Conservation (phyloP, 2,113 vertebrate species). For the Laticauda colubrina region DNA sequence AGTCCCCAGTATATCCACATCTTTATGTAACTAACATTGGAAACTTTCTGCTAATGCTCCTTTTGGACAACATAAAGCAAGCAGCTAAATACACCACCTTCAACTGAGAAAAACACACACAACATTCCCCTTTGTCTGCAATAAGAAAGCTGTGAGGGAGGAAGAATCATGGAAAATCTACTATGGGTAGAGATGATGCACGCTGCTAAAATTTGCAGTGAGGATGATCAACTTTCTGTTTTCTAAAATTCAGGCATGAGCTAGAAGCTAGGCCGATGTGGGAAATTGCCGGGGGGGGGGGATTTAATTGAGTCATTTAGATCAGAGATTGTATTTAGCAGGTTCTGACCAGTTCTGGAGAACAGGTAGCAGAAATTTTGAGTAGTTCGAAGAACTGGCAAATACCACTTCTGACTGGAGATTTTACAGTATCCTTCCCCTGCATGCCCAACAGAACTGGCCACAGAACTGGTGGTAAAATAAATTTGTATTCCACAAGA, state of each 20-base stretch:
- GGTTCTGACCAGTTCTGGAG: too few relatives aligned
- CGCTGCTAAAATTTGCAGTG: background rate
- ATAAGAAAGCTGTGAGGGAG: background rate
- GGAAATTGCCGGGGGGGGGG: too few relatives aligned
- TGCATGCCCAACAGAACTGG: too few relatives aligned
- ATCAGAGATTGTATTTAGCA: too few relatives aligned
- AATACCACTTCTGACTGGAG: too few relatives aligned
- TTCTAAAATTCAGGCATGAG: background rate
- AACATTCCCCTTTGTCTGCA: background rate
- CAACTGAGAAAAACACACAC: background rate
- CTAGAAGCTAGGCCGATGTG: background rate
- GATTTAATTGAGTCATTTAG: background rate
- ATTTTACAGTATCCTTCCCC: too few relatives aligned
- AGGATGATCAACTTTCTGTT: background rate
- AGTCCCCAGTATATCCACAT: background rate
- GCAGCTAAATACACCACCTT: background rate
- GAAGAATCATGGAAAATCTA: background rate
- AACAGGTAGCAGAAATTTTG: too few relatives aligned
- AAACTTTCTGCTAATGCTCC: background rate
- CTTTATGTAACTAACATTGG: background rate
- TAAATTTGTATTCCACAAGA: background rate
- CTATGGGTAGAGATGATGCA: background rate
- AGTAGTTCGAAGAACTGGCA: too few relatives aligned
- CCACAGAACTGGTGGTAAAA: too few relatives aligned
- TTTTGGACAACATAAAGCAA: background rate